These are phyloP conservation scores for Python bivittatus DNA, from an alignment of 2,113 vertebrate genomes.

Conservation along the genomic window DNA sequence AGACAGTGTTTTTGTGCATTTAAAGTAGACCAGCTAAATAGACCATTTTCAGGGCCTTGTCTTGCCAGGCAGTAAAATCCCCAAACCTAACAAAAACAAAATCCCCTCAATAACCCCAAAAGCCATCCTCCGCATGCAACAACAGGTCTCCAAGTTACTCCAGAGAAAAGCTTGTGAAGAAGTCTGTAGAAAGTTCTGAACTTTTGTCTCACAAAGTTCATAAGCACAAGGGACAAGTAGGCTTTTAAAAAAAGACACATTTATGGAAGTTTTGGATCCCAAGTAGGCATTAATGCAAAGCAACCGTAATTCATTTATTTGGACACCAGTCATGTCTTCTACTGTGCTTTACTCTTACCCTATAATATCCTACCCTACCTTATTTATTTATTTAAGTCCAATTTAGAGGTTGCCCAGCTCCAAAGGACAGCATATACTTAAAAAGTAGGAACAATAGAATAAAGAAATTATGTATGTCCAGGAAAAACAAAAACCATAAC, in stretches of 20 bases:
- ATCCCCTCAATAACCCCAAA: constrained; percentile 58
- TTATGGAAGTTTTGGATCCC: background rate
- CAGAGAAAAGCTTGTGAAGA: constrained; percentile 4
- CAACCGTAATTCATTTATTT: too few species aligned
- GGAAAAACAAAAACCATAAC: too few species aligned
- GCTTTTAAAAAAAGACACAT: too few species aligned
- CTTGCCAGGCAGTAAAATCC: constrained; percentile 49
- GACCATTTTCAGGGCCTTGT: constrained; percentile 40
- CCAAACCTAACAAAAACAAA: constrained; percentile 59
- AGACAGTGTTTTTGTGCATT: constrained; percentile 45
- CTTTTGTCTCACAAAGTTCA: background rate
- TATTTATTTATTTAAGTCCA: too few species aligned
- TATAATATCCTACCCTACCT: too few species aligned
- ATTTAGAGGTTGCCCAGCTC: too few species aligned
- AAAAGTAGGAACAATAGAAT: too few species aligned
- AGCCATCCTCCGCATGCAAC: background rate
- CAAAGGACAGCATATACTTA: too few species aligned
- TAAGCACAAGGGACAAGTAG: background rate
- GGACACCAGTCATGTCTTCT: too few species aligned
- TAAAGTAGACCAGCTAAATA: constrained; percentile 45
- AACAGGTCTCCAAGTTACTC: constrained; percentile 31
- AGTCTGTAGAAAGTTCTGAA: constrained; percentile 18
- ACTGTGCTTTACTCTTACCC: too few species aligned
- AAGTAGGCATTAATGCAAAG: too few species aligned
- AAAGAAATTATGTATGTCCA: too few species aligned